Evolutionary conservation across 2,888 invertebrate species (phyloP).

Genomic region (Magallana nippona): DNA sequence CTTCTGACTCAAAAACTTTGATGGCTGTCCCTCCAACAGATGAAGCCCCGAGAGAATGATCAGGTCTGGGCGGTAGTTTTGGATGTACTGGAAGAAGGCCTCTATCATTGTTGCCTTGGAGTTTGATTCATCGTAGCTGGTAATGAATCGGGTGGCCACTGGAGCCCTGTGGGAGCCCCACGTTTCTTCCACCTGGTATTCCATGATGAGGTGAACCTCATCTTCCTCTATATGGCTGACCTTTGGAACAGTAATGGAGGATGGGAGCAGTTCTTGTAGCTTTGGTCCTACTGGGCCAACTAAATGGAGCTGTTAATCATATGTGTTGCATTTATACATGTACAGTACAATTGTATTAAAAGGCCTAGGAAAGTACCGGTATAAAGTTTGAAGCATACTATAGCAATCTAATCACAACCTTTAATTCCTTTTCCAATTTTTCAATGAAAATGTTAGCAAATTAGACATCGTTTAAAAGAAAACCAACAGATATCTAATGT

Average conservation of each 20-base stretch:
- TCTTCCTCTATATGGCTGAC: conserved; percentile 74
- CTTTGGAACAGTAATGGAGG: conserved; percentile 77
- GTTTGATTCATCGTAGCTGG: conserved; percentile 80
- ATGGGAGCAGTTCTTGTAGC: conserved; percentile 77
- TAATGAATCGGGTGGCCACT: conserved; percentile 80
- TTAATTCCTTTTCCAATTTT: too few relatives aligned
- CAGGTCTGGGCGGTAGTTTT: conserved; percentile 78
- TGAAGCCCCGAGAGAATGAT: conserved; percentile 80
- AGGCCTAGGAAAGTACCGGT: too few relatives aligned
- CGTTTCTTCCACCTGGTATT: conserved; percentile 79
- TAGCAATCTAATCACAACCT: too few relatives aligned
- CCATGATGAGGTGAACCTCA: conserved; percentile 81
- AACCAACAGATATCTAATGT: too few relatives aligned
- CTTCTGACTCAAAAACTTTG: conserved; percentile 62
- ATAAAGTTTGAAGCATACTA: too few relatives aligned
- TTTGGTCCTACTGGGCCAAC: conserved; percentile 81
- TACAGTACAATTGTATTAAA: too few relatives aligned
- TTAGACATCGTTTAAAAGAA: too few relatives aligned
- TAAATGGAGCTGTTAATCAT: conserved; percentile 76
- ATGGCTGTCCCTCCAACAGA: conserved; percentile 78
- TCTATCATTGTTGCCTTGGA: conserved; percentile 72
- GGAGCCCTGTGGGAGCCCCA: conserved; percentile 79
- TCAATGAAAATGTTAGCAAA: too few relatives aligned
- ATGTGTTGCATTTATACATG: too few relatives aligned
- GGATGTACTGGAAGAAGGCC: conserved; percentile 79